Base-by-base conservation (phyloP, 2,888 invertebrate genomes). In the Drosophila antonietae region DNA sequence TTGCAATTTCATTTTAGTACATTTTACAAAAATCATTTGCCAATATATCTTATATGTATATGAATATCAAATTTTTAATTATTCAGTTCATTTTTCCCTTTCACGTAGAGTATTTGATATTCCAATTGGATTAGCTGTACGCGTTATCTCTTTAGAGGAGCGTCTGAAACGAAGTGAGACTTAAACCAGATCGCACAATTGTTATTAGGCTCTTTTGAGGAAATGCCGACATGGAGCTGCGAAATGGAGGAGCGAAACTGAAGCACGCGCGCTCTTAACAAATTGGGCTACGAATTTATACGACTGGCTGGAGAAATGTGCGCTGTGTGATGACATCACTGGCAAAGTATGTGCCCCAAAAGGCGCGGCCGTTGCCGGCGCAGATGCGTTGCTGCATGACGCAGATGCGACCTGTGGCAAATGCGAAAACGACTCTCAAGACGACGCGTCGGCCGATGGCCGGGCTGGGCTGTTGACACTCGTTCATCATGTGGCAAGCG, bases 221-320 rank as follows among this genome's bases (percentile, higher is more conserved):
- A 78, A 78, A 82, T 73, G 83, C 88, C 83, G 88, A 71, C 86
- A 55, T 58, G 49, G 66, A 63, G 63, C 62, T 58, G 28, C 49
- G 53, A 28, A 28, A 28, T 28, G 28, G 28, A 69, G 62, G 47
- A 75, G 68, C 73, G 76, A 83, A 84, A 81, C 81, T 85, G 77
- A 87, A 84, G 90, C 86, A 89, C 86, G 90, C 86, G 90, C 86
- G 88, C 88, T 86, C 77, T 86, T 77, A 79, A 89, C 86, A 89
- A 86, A 86, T 88, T 86, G 76, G 88, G 80, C 81, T 89, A 81
- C 88, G 78, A 78, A 78, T 78, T 83, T 87, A 87, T 82, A 70
- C 87, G 89, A 81, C 63, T 71, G 46, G 57, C 58, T 59, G 70
- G 65, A 65, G 72, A 86, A 75, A 73, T 80, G 78, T 58, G 68